These are phyloP conservation scores for Maniola jurtina DNA, from an alignment of 1,140 invertebrate genomes.

Conservation along the genomic window DNA sequence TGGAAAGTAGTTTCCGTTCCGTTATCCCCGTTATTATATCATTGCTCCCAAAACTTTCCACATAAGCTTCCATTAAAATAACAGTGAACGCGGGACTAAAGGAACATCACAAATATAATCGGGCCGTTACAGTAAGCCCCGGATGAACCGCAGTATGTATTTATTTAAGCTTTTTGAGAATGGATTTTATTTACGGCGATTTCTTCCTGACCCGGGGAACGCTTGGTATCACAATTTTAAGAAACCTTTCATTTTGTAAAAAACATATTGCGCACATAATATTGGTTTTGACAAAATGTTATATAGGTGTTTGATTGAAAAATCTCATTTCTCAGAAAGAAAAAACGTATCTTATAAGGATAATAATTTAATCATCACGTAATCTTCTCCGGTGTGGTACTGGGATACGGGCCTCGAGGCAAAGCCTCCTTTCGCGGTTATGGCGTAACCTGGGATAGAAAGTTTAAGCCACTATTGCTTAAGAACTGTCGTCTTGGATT, in stretches of 20 bases:
- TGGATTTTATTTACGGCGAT: conserved; percentile 27
- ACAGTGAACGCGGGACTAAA: conserved; percentile 29
- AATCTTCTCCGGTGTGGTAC: too few relatives aligned
- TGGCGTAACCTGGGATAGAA: too few relatives aligned
- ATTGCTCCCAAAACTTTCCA: conserved; percentile 24
- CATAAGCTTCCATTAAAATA: conserved; percentile 40
- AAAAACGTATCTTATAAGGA: too few relatives aligned
- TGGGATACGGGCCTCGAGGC: too few relatives aligned
- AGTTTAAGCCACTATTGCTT: too few relatives aligned
- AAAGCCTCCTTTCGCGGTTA: too few relatives aligned
- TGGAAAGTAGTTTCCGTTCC: neutral
- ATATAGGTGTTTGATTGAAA: too few relatives aligned
- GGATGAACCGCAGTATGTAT: conserved; percentile 24
- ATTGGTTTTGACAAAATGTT: too few relatives aligned
- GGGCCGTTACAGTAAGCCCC: conserved; percentile 25
- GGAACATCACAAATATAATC: conserved; percentile 34
- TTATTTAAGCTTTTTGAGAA: conserved; percentile 31
- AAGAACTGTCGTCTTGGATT: too few relatives aligned
- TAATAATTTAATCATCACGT: too few relatives aligned
- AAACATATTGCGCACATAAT: neutral
- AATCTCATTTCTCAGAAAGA: too few relatives aligned
- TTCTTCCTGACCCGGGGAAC: conserved; percentile 14
- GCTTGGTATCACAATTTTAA: conserved; percentile 9
- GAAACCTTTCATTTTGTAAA: neutral
- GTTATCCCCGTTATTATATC: conserved; percentile 13